Conservation (phyloP, 92 coral and sea anemone genomes). For the Zoanthus sansibaricus region DNA sequence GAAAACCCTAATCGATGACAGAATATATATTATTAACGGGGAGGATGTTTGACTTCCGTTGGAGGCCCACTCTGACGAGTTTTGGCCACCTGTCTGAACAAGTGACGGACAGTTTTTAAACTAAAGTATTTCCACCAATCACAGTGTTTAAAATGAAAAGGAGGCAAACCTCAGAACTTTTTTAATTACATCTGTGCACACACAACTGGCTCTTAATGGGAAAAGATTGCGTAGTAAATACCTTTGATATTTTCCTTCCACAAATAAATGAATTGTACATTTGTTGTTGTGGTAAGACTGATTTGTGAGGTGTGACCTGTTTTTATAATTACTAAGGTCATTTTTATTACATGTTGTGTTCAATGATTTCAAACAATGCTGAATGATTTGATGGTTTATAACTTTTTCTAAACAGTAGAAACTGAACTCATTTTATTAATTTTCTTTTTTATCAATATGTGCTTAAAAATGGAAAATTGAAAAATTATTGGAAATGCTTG, state of each 20-base stretch:
- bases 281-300: too few relatives aligned
- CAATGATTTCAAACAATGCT: too few relatives aligned
- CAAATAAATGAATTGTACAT: neutral
- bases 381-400: too few relatives aligned
- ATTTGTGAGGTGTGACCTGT: neutral
- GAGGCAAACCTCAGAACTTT: conserved; percentile 33
- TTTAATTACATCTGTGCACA: conserved; percentile 30
- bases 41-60: conserved; percentile 50
- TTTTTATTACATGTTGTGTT: too few relatives aligned
- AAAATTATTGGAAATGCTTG: neutral
- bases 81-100: conserved; percentile 79
- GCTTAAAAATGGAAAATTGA: too few relatives aligned
- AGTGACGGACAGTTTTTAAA: conserved; percentile 35
- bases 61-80: conserved; percentile 74
- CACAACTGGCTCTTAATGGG: conserved; percentile 17
- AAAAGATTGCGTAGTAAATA: neutral
- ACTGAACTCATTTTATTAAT: too few relatives aligned
- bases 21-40: conserved; percentile 52
- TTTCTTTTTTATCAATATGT: too few relatives aligned
- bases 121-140: conserved; percentile 69
- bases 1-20: conserved; percentile 68
- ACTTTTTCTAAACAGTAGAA: too few relatives aligned
- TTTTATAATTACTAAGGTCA: too few relatives aligned
- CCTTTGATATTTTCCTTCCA: neutral
- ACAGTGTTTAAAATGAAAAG: conserved; percentile 66